These are phyloP conservation scores for Psittacula derbiana DNA, from an alignment of 2,797 vertebrate genomes.

Conservation along the genomic window DNA sequence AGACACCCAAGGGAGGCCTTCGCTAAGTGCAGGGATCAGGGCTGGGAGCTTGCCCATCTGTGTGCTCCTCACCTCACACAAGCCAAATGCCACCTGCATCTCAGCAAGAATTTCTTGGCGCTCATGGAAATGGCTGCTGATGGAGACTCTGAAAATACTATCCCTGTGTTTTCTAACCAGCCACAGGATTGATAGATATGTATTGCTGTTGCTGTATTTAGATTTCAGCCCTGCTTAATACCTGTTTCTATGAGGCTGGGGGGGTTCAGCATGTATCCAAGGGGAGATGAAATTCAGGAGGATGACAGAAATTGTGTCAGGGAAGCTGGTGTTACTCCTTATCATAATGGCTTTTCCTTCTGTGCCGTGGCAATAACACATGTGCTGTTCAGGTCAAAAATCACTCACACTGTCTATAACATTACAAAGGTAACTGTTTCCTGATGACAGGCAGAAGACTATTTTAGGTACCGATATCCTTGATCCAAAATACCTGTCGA, in stretches of 20 bases:
- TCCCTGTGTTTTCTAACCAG: background rate
- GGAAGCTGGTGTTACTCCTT: background rate
- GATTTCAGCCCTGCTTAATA: background rate
- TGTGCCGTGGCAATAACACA: background rate
- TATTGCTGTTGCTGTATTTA: background rate
- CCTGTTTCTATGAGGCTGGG: background rate
- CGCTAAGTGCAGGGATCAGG: background rate
- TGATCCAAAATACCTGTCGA: background rate
- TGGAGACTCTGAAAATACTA: background rate
- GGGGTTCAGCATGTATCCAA: background rate
- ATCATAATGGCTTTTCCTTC: background rate
- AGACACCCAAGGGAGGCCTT: background rate
- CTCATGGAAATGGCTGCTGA: background rate
- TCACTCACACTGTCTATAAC: background rate
- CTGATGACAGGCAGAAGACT: background rate
- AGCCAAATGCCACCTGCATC: background rate
- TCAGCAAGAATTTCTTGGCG: rapidly evolving
- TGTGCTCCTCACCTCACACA: rapidly evolving
- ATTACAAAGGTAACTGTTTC: background rate
- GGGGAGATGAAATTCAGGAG: background rate
- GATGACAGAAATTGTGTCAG: background rate
- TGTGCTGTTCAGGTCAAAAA: background rate
- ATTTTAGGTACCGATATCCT: background rate
- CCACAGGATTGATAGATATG: rapidly evolving
- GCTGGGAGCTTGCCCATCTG: background rate